Evolutionary conservation across 2,113 vertebrate genomes (phyloP).

Genomic region (Vulpes lagopus): DNA sequence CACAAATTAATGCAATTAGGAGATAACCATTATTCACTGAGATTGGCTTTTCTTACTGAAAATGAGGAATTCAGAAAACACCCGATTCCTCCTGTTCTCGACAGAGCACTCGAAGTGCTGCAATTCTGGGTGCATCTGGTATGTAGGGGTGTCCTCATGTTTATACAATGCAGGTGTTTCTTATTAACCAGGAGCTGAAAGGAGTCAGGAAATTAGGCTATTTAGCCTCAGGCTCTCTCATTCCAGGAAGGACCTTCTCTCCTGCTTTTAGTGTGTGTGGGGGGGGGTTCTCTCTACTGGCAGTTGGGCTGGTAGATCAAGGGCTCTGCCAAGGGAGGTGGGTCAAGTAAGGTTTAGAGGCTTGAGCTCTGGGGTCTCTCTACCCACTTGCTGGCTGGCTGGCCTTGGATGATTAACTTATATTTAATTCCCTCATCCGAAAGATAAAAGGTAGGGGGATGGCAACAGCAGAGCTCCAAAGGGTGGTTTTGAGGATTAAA

Average conservation of each 20-base stretch:
- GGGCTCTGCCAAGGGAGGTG: neutral
- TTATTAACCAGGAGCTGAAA: neutral
- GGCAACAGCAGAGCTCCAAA: neutral
- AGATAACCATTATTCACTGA: neutral
- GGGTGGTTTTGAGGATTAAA: constrained; percentile 1
- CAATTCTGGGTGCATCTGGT: neutral
- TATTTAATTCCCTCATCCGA: neutral
- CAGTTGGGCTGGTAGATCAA: neutral
- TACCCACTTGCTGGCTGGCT: neutral
- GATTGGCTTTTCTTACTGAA: neutral
- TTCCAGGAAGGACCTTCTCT: neutral
- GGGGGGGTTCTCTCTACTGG: neutral
- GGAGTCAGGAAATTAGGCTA: neutral
- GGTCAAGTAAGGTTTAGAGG: neutral
- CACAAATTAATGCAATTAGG: neutral
- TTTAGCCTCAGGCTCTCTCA: neutral
- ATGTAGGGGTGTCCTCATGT: neutral
- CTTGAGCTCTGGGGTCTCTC: neutral
- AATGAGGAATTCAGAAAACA: neutral
- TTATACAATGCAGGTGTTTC: neutral
- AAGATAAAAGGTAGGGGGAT: neutral
- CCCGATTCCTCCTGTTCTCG: neutral
- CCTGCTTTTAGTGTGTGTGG: neutral
- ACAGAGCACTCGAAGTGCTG: neutral
- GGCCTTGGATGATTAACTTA: neutral